Evolutionary conservation across 2,797 vertebrate genomes (phyloP), one percentile per base, ranked within the genome.

Genomic region (Meriones psammophilus): DNA sequence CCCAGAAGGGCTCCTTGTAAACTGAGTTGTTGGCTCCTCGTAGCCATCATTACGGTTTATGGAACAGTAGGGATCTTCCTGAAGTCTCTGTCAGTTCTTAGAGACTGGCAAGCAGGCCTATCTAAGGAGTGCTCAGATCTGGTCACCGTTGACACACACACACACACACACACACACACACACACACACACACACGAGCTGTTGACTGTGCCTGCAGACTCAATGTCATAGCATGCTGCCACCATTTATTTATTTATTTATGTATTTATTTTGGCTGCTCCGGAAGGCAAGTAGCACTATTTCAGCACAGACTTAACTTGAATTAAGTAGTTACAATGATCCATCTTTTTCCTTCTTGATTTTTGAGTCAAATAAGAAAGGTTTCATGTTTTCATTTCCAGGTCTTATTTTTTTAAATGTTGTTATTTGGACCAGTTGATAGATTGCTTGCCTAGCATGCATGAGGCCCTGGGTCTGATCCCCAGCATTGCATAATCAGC

Each of bases 341-440:
- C 62, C 33, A 66, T 88, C 3, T 91, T 92, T 92, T 71, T 39
- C 54, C 24, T 85, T 88, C 62, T 69, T n/a, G 89, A 87, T 92
- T 92, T 92, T 92, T 89, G 79, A 88, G 17, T 92, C 66, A 76
- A 66, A 71, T 77, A 58, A 64, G 64, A 39, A 69, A 87, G 26
- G 30, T 33, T 33, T 85, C 56, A 14, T 54, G 62, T 30, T 42
- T n/a, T 46, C 36, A 30, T 93, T 91, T 7, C 4, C 15, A 46
- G 28, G 30, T 91, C 60, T 42, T 17, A 0, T 56, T 71, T 58
- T 17, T 17, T n/a, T 54, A 1, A 78, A 39, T 73, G 36, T 73
- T 58, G 13, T 58, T 73, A 73, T 30, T 69, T 22, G 15, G 54
- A 50, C 69, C 46, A 17, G 20, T 69, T 71, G 66, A 12, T 26